Evolutionary conservation across 2,888 invertebrate genomes (phyloP).

Genomic region (Cerceris ruficornis): DNA sequence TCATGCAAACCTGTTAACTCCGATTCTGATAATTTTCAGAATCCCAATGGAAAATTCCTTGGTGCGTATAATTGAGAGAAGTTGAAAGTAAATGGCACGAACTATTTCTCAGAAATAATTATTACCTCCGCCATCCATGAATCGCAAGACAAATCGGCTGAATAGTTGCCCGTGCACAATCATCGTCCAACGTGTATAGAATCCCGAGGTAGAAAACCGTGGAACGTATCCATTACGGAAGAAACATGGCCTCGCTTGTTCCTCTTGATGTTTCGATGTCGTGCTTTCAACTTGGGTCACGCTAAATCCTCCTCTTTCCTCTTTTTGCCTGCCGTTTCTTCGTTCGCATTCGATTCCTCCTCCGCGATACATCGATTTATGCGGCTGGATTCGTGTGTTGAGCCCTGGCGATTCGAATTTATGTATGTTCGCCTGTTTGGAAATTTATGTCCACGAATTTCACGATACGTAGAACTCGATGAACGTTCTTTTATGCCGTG

Average conservation of each 20-base stretch:
- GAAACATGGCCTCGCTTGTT: conserved; percentile 65
- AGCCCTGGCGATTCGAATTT: no score
- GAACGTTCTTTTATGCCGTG: no score
- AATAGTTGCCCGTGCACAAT: conserved; percentile 11
- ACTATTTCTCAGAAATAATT: conserved; percentile 21
- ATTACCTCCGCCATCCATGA: conserved; percentile 11
- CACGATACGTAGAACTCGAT: no score
- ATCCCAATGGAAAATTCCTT: no score
- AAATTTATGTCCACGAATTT: no score
- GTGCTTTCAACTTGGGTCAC: conserved; percentile 71
- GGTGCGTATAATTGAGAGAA: no score
- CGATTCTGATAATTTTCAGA: no score
- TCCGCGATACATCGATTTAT: not conserved
- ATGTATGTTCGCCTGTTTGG: no score
- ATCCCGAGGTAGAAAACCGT: conserved; percentile 45
- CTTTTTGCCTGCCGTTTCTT: not conserved
- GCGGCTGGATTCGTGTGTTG: not conserved
- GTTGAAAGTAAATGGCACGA: not conserved
- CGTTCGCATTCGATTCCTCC: conserved; percentile 8
- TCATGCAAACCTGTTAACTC: no score
- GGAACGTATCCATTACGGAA: conserved; percentile 67
- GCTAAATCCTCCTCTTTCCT: conserved; percentile 53
- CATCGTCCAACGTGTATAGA: conserved; percentile 49
- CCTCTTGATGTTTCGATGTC: conserved; percentile 72
- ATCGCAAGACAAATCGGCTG: conserved; percentile 24